Conservation (phyloP, 1,140 invertebrate genomes). For the Rhagoletis zephyria region DNA sequence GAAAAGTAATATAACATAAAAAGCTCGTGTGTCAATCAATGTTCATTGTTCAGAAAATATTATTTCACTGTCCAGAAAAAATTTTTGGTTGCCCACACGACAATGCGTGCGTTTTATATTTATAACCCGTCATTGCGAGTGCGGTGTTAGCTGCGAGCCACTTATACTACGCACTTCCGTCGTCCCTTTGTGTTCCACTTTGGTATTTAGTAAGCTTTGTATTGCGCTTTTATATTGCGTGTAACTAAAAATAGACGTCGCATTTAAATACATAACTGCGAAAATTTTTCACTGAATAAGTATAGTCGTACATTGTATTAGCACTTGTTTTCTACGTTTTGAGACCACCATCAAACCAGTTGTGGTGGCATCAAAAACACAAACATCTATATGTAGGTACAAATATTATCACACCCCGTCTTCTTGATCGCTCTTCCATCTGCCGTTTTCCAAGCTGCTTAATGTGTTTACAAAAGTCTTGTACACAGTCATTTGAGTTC, state of each 20-base stretch:
- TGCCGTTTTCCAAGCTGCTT: not conserved
- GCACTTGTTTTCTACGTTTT: no score
- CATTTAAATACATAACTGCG: not conserved
- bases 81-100: no score
- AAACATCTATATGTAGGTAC: not conserved
- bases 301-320: no score
- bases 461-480: conserved; percentile 15
- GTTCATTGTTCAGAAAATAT: no score
- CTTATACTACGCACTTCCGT: conserved; percentile 41
- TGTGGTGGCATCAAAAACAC: not conserved
- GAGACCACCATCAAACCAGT: no score
- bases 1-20: no score
- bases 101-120: no score
- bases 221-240: conserved; percentile 16
- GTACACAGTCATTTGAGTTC: conserved; percentile 17
- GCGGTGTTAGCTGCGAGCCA: not conserved
- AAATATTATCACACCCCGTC: not conserved
- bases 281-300: not conserved
- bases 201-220: conserved; percentile 27
- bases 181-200: conserved; percentile 8
- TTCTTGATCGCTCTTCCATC: not conserved
- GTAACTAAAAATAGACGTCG: conserved; percentile 27
- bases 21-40: no score
- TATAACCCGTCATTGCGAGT: no score
- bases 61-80: no score